A percentile compares a stretch with the other conserved stretches of the same genome.
These are phyloP conservation scores for Pachypanchax playfairii DNA, from an alignment of 2,113 vertebrate species.

Conservation along the genomic window DNA sequence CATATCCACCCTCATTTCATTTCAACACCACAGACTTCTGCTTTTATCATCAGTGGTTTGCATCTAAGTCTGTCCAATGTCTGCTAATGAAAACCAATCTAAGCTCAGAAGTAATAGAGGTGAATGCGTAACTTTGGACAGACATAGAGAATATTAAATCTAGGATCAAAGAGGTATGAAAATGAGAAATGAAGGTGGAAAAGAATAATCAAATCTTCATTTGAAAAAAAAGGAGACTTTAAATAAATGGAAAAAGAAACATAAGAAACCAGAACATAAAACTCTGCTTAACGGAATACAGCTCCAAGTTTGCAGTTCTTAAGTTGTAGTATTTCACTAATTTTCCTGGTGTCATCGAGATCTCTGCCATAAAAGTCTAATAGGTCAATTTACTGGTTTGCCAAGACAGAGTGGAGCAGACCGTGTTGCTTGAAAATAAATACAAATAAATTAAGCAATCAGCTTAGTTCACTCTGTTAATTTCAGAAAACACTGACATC, in stretches of 20 bases:
- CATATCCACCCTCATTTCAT: constrained; percentile 43
- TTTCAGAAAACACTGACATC: not conserved
- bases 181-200: constrained; percentile 58
- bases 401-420: not conserved
- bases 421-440: not conserved
- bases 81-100: constrained; percentile 55
- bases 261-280: constrained; percentile 40
- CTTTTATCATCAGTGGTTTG: constrained; percentile 68
- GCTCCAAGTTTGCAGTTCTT: constrained; percentile 22
- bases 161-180: constrained; percentile 32
- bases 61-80: constrained; percentile 44
- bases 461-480: not conserved
- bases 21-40: constrained; percentile 61
- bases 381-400: not conserved
- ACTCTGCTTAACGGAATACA: constrained; percentile 19
- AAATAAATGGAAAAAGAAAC: constrained; percentile 39
- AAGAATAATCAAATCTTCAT: constrained; percentile 53
- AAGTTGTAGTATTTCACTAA: constrained; percentile 11
- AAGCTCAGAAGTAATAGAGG: constrained; percentile 58
- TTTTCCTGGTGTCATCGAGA: constrained; percentile 40
- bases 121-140: constrained; percentile 51
- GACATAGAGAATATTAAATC: constrained; percentile 44
- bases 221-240: constrained; percentile 32
- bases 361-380: constrained; percentile 7
- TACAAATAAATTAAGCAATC: too few relatives aligned